Percentiles rank a stretch among this genome's conserved stretches.
Evolutionary conservation across 2,797 vertebrate genomes (phyloP).

Genomic region (Zalophus californianus): DNA sequence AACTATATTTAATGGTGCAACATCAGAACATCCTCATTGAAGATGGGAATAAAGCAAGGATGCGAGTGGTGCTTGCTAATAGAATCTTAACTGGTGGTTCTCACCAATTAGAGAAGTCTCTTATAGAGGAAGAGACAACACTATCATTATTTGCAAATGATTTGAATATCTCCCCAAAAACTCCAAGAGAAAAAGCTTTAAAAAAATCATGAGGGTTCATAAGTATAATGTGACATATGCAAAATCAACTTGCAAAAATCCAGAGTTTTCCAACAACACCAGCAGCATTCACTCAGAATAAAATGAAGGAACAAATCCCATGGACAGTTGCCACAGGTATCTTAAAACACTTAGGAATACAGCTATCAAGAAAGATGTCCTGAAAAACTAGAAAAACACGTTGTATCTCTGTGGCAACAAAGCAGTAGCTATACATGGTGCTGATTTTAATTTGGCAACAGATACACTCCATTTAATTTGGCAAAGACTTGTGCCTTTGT

Average conservation of each 20-base stretch:
- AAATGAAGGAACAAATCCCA: background rate
- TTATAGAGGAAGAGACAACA: background rate
- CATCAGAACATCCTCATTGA: background rate
- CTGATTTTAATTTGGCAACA: background rate
- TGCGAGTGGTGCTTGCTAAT: background rate
- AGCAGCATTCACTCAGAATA: background rate
- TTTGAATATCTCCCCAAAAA: background rate
- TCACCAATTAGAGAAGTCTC: fast-evolving
- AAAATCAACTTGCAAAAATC: background rate
- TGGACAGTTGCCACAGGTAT: background rate
- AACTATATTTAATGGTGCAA: background rate
- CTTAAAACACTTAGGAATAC: background rate
- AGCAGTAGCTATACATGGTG: background rate
- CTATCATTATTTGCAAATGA: background rate
- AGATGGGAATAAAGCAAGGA: background rate
- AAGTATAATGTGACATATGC: background rate
- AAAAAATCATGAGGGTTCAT: background rate
- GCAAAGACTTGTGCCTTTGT: background rate
- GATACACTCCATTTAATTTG: background rate
- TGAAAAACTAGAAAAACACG: background rate
- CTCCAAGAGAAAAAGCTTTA: background rate
- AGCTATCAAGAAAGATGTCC: background rate
- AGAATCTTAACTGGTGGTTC: background rate
- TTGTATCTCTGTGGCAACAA: background rate
- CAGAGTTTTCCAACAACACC: background rate